Evolutionary conservation across 2,888 invertebrate genomes (phyloP).

Genomic region (Rhorus exstirpatorius): DNA sequence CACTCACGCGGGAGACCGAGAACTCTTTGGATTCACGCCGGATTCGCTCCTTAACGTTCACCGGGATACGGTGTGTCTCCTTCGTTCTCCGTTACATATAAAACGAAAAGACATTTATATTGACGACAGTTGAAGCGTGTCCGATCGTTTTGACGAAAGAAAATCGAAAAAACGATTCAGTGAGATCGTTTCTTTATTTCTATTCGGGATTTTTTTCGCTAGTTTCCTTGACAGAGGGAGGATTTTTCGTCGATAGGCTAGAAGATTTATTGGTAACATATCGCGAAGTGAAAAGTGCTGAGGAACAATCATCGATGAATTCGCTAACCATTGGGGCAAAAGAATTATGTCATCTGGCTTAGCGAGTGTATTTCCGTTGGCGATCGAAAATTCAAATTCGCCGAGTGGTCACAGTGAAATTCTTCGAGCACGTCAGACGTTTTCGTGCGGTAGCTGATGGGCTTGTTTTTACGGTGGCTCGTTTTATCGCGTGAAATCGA

Average conservation of each 20-base stretch:
- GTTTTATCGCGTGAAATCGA: constrained; percentile 5
- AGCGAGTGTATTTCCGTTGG: neutral
- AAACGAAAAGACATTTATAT: neutral
- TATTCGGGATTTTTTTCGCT: constrained; percentile 8
- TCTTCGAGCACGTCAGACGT: constrained; percentile 7
- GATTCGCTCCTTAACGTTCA: constrained; percentile 69
- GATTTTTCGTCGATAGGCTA: neutral
- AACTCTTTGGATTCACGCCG: constrained; percentile 60
- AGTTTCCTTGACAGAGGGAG: neutral
- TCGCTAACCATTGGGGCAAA: neutral
- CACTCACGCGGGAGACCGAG: constrained; percentile 71
- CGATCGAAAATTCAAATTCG: neutral
- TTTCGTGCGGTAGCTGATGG: constrained; percentile 7
- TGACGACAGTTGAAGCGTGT: neutral
- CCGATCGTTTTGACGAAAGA: neutral
- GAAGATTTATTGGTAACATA: neutral
- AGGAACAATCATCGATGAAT: constrained; percentile 24
- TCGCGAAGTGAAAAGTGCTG: constrained; percentile 36
- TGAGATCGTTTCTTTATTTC: neutral
- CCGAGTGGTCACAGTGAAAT: constrained; percentile 10
- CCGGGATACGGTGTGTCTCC: constrained; percentile 57
- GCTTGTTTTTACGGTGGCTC: neutral
- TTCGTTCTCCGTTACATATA: constrained; percentile 26
- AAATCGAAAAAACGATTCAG: neutral
- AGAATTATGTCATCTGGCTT: constrained; percentile 19